phyloP scores from a whole-genome alignment of 1,140 invertebrate species.

The Chymomyza costata region DNA sequence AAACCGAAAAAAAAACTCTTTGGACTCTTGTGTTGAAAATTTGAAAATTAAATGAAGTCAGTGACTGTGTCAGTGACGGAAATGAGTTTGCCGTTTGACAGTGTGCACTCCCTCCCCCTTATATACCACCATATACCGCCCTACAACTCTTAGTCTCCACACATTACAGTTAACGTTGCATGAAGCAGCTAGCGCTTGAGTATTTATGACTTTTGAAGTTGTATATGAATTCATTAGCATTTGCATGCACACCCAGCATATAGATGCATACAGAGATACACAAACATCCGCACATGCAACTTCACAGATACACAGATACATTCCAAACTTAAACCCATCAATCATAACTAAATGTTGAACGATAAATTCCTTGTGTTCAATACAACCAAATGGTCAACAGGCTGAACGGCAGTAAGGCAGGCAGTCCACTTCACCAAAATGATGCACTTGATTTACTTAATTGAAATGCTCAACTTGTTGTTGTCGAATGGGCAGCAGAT shows the following conservation, averaged over 20 bases:
- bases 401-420: too few relatives aligned
- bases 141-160: conserved; percentile 3
- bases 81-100: conserved; percentile 54
- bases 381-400: too few relatives aligned
- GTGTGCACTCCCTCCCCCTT: background rate
- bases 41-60: conserved; percentile 66
- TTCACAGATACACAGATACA: too few relatives aligned
- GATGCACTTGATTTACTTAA: conserved; percentile 48
- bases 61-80: conserved; percentile 65
- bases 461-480: conserved; percentile 62
- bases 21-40: conserved; percentile 66
- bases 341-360: conserved; percentile 58
- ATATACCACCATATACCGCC: background rate
- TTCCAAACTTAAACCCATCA: too few relatives aligned
- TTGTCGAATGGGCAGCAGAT: too few relatives aligned
- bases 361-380: conserved; percentile 59
- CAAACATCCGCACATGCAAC: too few relatives aligned
- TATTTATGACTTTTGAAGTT: conserved; percentile 65
- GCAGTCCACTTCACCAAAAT: conserved; percentile 20
- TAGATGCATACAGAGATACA: conserved; percentile 5
- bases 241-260: conserved; percentile 37
- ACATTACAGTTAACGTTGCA: conserved; percentile 57
- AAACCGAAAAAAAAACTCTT: conserved; percentile 42
- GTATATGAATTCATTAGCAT: conserved; percentile 63
- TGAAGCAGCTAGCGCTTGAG: conserved; percentile 47